These are phyloP conservation scores for Hexactinellida sp. DNA, from an alignment of 37 sponge, comb jelly and placozoan species.

Conservation along the genomic window DNA sequence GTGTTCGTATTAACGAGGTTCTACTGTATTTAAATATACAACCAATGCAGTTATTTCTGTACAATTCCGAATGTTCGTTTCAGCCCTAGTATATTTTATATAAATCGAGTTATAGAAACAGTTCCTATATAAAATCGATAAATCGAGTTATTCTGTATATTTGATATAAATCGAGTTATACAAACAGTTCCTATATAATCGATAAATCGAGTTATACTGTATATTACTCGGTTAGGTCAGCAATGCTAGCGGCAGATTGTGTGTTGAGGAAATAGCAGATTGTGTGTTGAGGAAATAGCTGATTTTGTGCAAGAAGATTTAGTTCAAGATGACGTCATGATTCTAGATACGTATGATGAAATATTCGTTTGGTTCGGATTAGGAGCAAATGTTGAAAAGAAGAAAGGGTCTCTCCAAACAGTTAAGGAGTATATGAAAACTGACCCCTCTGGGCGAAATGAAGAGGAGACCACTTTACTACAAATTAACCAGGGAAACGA, in stretches of 20 bases:
- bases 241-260: slow-evolving; percentile 74
- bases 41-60: too few species aligned
- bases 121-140: too few species aligned
- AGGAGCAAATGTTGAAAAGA: slow-evolving; percentile 72
- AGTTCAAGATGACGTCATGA: slow-evolving; percentile 88
- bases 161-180: too few species aligned
- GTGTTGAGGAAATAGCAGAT: slow-evolving; percentile 82
- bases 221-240: slow-evolving; percentile 26
- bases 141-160: too few species aligned
- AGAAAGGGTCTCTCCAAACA: slow-evolving; percentile 56
- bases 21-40: too few species aligned
- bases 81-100: too few species aligned
- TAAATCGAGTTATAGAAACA: too few species aligned
- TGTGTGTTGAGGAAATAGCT: slow-evolving; percentile 88
- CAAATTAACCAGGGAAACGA: slow-evolving; percentile 89
- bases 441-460: slow-evolving; percentile 64
- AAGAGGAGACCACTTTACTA: slow-evolving; percentile 47
- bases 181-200: too few species aligned
- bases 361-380: slow-evolving; percentile 87
- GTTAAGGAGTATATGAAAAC: slow-evolving; percentile 60
- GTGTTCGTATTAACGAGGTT: too few species aligned
- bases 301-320: slow-evolving; percentile 88
- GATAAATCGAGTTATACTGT: not conserved
- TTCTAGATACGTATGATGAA: slow-evolving; percentile 68
- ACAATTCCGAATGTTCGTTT: too few species aligned